Base-by-base conservation (phyloP, 2,113 vertebrate species). In the Epinephelus cyanopodus region DNA sequence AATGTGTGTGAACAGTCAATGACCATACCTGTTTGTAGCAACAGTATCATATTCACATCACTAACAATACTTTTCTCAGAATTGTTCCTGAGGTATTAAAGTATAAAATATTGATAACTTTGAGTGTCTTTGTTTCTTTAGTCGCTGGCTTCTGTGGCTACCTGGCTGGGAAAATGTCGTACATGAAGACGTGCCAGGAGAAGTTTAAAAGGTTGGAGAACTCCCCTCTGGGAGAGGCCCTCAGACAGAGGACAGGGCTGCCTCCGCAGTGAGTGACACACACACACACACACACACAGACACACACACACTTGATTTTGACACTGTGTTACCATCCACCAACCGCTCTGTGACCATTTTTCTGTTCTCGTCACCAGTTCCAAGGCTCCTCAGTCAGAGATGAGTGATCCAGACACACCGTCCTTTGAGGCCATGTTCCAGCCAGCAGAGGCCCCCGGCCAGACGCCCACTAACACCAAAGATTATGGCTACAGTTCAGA, bases 141-240 rank as follows among this genome's bases (percentile, higher is more conserved):
- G 98, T 98, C 93, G 97, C 97, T 82, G 97, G 96, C 77, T 66
- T 96, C 11, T 96, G 95, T 92, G 98, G 97, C 76, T 98, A 96
- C 91, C 47, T 99, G 83, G 95, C 87, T 58, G 98, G 98, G 75
- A 98, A 98, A 87, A 86, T 99, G 83, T 98, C 97, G 0, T 99
- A 99, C 64, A 94, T 97, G 93, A 96, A 94, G 77, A 91, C 91
- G 6, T 99, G 97, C 88, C 95, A 96, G 48, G 97, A 97, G 90
- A 99, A 98, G 92, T 97, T 99, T 87, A 96, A 95, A 92, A 96
- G 88, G 68, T 91, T 98, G 63, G 96, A 98, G 83, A 97, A 97
- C 92, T 99, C 97, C 0, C 97, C 96, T 21, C 92, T 98, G 69
- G 97, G 96, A 94, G 96, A 97, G 61, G 94, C 93, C 61, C 86